A percentile compares a stretch with the other conserved stretches of the same genome.
Conservation (phyloP, 2,113 vertebrate species). For the Gracilinanus agilis region DNA sequence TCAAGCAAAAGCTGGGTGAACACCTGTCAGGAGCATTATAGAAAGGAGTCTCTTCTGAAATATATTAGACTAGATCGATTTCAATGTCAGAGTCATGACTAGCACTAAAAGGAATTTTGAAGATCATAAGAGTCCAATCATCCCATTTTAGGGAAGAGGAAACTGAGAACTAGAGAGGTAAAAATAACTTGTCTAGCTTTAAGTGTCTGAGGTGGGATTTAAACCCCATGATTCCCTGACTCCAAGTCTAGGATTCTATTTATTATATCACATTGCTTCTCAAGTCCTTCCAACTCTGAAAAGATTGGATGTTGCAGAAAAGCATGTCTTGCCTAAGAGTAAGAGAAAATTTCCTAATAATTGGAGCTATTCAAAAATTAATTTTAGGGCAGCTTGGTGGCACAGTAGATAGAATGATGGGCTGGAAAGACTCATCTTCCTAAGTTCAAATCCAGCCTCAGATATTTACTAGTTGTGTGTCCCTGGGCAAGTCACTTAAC, state of each 20-base stretch:
- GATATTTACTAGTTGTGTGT: no score
- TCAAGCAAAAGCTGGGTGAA: background rate
- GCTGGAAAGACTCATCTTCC: no score
- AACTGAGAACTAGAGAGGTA: background rate
- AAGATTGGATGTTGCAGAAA: background rate
- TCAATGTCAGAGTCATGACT: accelerated
- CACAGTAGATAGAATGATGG: no score
- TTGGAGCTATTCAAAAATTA: background rate
- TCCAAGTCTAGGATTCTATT: background rate
- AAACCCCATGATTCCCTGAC: background rate
- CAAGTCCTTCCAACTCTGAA: background rate
- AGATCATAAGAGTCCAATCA: background rate
- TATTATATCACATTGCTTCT: background rate
- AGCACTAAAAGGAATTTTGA: background rate
- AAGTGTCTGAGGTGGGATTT: background rate
- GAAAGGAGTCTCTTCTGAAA: background rate
- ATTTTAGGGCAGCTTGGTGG: no score
- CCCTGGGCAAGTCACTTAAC: no score
- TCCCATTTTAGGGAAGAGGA: background rate
- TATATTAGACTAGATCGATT: background rate
- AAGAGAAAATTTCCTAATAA: background rate
- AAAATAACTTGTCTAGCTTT: background rate
- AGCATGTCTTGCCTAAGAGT: background rate
- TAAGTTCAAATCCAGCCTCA: no score
- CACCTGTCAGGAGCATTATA: background rate